phyloP scores from a whole-genome alignment of 2,113 vertebrate genomes.

The Hypocryptadius cinnamomeus region DNA sequence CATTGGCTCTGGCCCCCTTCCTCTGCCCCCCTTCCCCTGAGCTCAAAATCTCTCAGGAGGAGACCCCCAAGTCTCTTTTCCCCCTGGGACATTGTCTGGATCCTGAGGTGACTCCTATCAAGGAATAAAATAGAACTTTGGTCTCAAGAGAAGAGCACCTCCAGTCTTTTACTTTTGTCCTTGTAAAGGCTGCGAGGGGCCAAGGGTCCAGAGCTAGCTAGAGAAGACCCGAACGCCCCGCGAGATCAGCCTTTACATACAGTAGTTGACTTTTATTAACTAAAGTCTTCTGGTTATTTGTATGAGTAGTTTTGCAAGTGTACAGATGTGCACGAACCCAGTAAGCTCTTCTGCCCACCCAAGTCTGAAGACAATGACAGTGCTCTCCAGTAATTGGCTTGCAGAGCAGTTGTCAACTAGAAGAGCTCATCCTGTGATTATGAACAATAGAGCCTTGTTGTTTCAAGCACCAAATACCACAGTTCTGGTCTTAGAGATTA shows the following conservation, averaged over 20 bases:
- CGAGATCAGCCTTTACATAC: neutral
- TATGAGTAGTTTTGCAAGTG: neutral
- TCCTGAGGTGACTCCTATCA: neutral
- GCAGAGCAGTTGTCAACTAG: neutral
- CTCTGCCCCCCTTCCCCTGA: neutral
- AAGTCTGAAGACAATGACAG: neutral
- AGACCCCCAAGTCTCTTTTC: neutral
- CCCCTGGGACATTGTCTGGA: too few species aligned
- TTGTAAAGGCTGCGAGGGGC: neutral
- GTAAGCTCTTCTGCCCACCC: neutral
- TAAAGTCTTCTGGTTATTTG: neutral
- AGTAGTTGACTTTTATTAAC: neutral
- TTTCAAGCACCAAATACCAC: neutral
- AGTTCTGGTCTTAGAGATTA: neutral
- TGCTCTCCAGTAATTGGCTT: neutral
- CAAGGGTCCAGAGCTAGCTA: neutral
- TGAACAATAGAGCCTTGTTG: neutral
- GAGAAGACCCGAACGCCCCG: neutral
- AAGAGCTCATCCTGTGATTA: neutral
- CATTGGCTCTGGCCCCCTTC: too few species aligned
- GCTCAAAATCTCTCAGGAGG: neutral
- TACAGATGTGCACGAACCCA: neutral
- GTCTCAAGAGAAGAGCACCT: neutral
- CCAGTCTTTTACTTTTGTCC: neutral
- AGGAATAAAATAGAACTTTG: neutral